A percentile compares a stretch with the other conserved stretches of the same genome.
Evolutionary conservation across 2,113 vertebrate genomes (phyloP).

Genomic region (Neotragus pygmaeus): DNA sequence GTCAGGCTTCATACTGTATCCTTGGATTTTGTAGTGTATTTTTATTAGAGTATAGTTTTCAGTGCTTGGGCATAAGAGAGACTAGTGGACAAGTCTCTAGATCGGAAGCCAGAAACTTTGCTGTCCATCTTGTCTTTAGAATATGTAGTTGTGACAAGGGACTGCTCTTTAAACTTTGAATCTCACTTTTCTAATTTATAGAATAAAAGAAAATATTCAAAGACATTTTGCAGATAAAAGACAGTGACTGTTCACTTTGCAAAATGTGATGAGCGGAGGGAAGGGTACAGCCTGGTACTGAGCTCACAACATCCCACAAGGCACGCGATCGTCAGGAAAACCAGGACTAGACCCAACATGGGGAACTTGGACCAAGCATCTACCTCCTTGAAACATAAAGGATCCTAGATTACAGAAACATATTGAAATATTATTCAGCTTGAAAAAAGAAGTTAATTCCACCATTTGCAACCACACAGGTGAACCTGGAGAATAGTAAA

Average conservation of each 20-base stretch:
- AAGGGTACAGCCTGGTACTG: not conserved
- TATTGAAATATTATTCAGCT: not conserved
- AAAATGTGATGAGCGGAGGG: accelerated
- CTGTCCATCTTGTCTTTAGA: not conserved
- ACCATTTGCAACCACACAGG: not conserved
- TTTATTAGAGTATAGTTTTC: not conserved
- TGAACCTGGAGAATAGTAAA: not conserved
- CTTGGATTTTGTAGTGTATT: not conserved
- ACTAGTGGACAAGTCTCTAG: not conserved
- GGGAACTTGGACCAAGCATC: too few species aligned
- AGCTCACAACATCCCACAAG: not conserved
- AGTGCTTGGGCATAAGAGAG: not conserved
- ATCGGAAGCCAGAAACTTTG: not conserved
- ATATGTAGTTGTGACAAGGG: not conserved
- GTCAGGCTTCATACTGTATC: not conserved
- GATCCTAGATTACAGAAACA: not conserved
- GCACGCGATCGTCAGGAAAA: accelerated
- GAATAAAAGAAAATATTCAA: not conserved
- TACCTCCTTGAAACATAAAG: not conserved
- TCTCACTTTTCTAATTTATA: not conserved
- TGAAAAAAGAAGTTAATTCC: too few species aligned
- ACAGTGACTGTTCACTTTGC: not conserved
- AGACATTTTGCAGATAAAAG: not conserved
- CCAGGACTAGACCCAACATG: not conserved
- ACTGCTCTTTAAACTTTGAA: not conserved